Base-by-base conservation (phyloP, 2,797 vertebrate genomes). In the Linurgus olivaceus region DNA sequence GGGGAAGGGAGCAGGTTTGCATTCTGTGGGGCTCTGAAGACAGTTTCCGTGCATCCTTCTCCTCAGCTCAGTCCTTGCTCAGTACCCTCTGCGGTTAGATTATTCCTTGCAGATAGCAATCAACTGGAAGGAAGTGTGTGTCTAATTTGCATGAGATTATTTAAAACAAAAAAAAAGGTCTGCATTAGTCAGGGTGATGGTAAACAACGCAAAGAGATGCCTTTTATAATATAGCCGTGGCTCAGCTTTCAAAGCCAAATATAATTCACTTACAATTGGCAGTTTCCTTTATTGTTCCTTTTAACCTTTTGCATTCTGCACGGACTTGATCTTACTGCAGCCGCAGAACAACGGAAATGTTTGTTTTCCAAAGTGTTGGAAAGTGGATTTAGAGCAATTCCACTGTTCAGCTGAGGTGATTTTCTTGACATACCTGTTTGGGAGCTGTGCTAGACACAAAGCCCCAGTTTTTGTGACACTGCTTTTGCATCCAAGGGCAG, bases 81-180 rank as follows among this genome's bases (percentile, higher is more conserved):
- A 18, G 96, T 97, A 96, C 96, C 97, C 97, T 98, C 94, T 97
- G 97, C 47, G 19, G 96, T 97, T 98, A 98, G 98, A 98, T 98
- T 98, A 98, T 98, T 98, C 97, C 97, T 98, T 97, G 97, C 97
- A 98, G 98, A 98, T 98, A 98, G 98, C 98, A 98, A 98, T 98
- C 98, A 98, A 98, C 97, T 98, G 97, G 98, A 98, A 98, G 98
- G 98, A 98, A 98, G 98, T 98, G 96, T 98, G 98, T 98, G 98
- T 98, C 98, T 98, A 98, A 98, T 98, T 98, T 98, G 98, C 98
- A 98, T 98, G 98, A 98, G 98, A 98, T 98, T 98, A 98, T 98
- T 98, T 98, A 98, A 98, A 98, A 98, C 96, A 98, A 98, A 97
- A 98, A 98, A 97, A 98, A 98, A 98, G 97, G 96, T 98, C 97